Percentiles rank a stretch among this genome's conserved stretches.
These are phyloP conservation scores for Euschistus heros DNA, from an alignment of 1,140 invertebrate genomes.

Conservation along the genomic window DNA sequence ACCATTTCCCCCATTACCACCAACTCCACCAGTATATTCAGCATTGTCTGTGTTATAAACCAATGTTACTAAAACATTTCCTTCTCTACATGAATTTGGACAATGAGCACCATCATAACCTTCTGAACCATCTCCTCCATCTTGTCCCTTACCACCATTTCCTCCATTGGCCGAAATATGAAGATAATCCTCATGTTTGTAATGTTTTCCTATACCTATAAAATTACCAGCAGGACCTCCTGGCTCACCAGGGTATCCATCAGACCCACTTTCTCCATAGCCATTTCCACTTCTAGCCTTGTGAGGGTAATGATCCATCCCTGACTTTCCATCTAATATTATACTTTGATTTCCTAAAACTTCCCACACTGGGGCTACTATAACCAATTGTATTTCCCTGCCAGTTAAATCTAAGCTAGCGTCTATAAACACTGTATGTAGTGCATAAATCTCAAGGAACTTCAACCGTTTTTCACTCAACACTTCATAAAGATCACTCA, in stretches of 20 bases:
- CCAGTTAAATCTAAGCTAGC: neutral
- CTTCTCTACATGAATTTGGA: neutral
- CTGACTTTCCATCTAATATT: conserved; percentile 12
- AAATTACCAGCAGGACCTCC: conserved; percentile 9
- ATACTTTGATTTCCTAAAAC: neutral
- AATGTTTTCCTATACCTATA: neutral
- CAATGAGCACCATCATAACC: neutral
- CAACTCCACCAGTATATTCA: too few species aligned
- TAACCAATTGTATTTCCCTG: neutral
- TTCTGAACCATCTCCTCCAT: neutral
- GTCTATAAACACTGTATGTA: neutral
- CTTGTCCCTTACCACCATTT: neutral
- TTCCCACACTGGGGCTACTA: conserved; percentile 20
- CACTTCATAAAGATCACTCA: neutral
- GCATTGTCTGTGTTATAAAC: too few species aligned
- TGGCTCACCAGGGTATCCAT: neutral
- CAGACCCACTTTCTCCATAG: neutral
- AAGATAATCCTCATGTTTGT: neutral
- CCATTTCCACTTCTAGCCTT: neutral
- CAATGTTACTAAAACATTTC: too few species aligned
- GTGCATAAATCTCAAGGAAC: neutral
- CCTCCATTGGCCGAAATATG: neutral
- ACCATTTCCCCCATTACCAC: neutral
- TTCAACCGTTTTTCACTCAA: neutral
- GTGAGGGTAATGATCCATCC: neutral